These are phyloP conservation scores for Aramus guarauna DNA, from an alignment of 2,113 vertebrate genomes.

Conservation along the genomic window DNA sequence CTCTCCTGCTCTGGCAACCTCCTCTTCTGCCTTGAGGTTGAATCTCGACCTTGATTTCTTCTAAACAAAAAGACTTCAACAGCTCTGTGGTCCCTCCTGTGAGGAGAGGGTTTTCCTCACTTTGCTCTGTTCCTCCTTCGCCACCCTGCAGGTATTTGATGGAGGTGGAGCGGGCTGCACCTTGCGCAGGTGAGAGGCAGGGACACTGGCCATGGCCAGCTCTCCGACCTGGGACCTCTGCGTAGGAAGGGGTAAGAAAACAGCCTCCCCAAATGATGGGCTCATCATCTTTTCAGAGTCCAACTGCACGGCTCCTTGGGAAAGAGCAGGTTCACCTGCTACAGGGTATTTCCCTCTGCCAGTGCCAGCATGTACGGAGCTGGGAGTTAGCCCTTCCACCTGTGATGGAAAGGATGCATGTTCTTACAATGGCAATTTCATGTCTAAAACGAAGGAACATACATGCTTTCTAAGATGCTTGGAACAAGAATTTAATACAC, in stretches of 20 bases:
- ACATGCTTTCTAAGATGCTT: neutral
- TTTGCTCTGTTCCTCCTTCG: neutral
- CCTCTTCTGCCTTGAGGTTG: neutral
- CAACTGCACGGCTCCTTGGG: neutral
- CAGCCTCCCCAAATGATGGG: accelerated
- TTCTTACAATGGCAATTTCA: neutral
- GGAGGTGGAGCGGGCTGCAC: neutral
- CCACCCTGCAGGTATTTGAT: neutral
- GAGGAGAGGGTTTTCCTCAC: neutral
- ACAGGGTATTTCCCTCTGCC: neutral
- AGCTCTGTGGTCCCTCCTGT: neutral
- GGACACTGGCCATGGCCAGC: neutral
- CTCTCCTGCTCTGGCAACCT: neutral
- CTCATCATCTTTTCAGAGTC: neutral
- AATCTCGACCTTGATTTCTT: neutral
- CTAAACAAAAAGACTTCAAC: neutral
- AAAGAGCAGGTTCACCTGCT: accelerated
- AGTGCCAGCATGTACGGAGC: accelerated
- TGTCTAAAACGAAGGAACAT: neutral
- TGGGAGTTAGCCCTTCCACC: neutral
- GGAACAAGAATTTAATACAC: neutral
- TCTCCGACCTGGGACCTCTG: neutral
- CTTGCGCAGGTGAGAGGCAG: accelerated
- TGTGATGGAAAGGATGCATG: neutral
- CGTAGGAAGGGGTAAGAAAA: neutral